Evolutionary conservation across 2,113 vertebrate species (phyloP).

Genomic region (Phalacrocorax pelagicus): DNA sequence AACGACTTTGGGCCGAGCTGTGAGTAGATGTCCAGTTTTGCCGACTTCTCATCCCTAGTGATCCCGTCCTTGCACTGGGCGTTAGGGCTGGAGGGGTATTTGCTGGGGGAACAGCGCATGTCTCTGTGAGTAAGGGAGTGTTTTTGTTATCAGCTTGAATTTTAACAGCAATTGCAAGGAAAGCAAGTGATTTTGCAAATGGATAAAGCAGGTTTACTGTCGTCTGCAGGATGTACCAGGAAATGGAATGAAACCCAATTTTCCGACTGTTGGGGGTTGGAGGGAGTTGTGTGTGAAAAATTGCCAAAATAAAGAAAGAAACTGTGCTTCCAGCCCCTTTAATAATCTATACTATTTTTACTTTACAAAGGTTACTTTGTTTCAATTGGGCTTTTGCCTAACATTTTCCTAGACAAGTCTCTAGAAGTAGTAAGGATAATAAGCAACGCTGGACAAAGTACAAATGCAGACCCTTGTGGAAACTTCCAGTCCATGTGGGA

Average conservation of each 20-base stretch:
- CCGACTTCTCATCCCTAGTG: background rate
- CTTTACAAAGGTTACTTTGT: constrained; percentile 17
- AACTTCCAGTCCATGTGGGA: background rate
- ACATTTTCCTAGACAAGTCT: background rate
- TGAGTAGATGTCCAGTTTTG: background rate
- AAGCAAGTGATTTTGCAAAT: background rate
- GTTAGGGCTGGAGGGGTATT: rapidly evolving
- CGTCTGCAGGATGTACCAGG: background rate
- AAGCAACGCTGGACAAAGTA: background rate
- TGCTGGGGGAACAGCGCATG: rapidly evolving
- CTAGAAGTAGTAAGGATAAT: background rate
- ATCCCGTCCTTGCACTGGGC: background rate
- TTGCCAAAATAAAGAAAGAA: constrained; percentile 23
- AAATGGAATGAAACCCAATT: background rate
- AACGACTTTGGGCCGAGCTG: background rate
- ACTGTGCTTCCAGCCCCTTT: background rate
- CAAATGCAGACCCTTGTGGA: constrained; percentile 3
- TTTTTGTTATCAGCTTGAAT: constrained; percentile 1
- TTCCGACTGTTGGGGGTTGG: background rate
- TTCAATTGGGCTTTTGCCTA: constrained; percentile 11
- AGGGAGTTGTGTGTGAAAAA: background rate
- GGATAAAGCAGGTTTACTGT: background rate
- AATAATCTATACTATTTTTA: background rate
- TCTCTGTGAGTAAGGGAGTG: background rate
- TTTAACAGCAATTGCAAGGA: background rate